Evolutionary conservation across 2,888 invertebrate species (phyloP).

Genomic region (Saturnia pavonia): DNA sequence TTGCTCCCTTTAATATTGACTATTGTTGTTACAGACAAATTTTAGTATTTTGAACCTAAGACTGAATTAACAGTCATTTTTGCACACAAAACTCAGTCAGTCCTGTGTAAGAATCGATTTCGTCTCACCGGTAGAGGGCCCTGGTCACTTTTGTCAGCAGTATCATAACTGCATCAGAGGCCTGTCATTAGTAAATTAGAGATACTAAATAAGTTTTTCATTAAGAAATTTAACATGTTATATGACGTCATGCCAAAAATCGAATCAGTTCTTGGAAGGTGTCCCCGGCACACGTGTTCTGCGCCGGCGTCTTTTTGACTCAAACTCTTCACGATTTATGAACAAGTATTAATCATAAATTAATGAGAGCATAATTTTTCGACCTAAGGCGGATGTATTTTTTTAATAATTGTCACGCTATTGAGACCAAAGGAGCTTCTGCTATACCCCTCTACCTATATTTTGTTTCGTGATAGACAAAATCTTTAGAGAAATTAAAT

Average conservation of each 20-base stretch:
- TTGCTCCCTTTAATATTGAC: not conserved
- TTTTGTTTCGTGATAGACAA: not conserved
- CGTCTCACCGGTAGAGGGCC: no score
- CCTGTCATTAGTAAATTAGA: no score
- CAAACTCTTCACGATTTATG: conserved; percentile 62
- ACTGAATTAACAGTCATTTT: no score
- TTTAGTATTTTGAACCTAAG: no score
- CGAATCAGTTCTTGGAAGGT: conserved; percentile 59
- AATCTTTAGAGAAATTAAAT: not conserved
- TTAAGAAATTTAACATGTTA: not conserved
- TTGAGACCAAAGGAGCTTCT: not conserved
- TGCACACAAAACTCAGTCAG: no score
- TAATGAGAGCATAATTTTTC: conserved; percentile 44
- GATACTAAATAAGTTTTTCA: not conserved
- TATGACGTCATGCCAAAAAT: conserved; percentile 20
- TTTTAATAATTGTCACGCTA: conserved; percentile 20
- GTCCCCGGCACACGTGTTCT: conserved; percentile 46
- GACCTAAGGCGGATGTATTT: conserved; percentile 29
- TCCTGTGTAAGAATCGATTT: no score
- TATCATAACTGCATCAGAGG: no score
- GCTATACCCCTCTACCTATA: not conserved
- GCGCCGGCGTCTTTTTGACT: conserved; percentile 53
- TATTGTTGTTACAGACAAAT: not conserved
- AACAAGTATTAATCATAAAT: conserved; percentile 62
- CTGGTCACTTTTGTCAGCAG: not conserved